Evolutionary conservation across 2,113 vertebrate genomes (phyloP), one percentile per base, ranked within the genome.

Genomic region (Mesocricetus auratus): DNA sequence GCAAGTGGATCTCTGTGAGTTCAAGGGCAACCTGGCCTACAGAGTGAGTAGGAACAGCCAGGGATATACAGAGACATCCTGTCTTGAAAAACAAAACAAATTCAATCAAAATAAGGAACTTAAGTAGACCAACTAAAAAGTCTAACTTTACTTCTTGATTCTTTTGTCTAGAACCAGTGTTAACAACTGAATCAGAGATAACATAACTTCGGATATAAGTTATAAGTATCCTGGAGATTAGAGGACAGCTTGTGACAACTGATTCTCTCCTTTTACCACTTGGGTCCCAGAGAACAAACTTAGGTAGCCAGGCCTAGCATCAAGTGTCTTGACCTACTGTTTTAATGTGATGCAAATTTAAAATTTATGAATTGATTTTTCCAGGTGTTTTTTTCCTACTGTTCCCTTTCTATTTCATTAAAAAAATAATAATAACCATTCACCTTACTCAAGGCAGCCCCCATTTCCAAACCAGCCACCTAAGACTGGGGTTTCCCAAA

Each of bases 291-390:
- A 62, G 22, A 62, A 29, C 4, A 7, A 31, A 62, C 22, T 83
- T 36, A 29, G 53, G 22, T 3, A 82, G 56, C 24, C 56, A 29
- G 7, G 26, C 81, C 24, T 29, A 24, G 58, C 22, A 42, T 39
- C 58, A 42, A 39, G n/a, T 62, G 24, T 15, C 15, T 62, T 62
- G 24, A 62, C 24, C 24, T 21, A 60, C 12, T 69, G 45, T 77
- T 93, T 91, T 31, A 94, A 66, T 15, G 42, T 56, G 17, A 82
- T 75, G 11, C 22, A 91, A 93, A 95, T 86, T 66, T 73, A 75
- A 85, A 42, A 89, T 87, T 89, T 91, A 94, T 42, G 26, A 83
- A 69, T 96, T 92, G 86, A 90, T 89, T 95, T 95, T 58, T 88
- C 86, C 62, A 75, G 6, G 7, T 96, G 8, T 90, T 81, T 94